Conservation (phyloP, 2,888 invertebrate species). For the Cheilosia vernalis region DNA sequence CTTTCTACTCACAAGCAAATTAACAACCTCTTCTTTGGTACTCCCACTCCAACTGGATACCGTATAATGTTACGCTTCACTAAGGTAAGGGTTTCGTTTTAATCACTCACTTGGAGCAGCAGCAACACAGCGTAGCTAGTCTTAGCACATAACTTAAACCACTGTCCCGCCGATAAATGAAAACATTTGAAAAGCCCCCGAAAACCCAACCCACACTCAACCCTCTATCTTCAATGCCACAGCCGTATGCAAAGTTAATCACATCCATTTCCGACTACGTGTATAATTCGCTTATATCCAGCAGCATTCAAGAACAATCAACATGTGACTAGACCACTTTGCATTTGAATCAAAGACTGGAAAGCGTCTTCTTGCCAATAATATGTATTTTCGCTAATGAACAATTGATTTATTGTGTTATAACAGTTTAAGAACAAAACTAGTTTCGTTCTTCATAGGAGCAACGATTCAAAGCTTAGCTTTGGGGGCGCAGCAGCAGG, state of each 20-base stretch:
- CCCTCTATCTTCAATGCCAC: slow-evolving; percentile 49
- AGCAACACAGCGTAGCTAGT: slow-evolving; percentile 22
- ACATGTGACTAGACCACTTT: slow-evolving; percentile 27
- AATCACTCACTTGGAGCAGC: slow-evolving; percentile 40
- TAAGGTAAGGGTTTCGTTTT: slow-evolving; percentile 46
- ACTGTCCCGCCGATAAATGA: slow-evolving; percentile 36
- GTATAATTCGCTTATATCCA: neutral
- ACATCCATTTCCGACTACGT: slow-evolving; percentile 55
- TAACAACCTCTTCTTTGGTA: neutral
- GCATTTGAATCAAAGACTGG: slow-evolving; percentile 1
- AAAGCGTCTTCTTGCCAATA: neutral
- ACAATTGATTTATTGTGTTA: slow-evolving; percentile 12
- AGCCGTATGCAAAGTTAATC: slow-evolving; percentile 30
- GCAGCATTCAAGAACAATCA: slow-evolving; percentile 36
- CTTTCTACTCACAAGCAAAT: too few relatives aligned
- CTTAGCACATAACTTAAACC: slow-evolving; percentile 35
- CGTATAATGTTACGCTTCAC: slow-evolving; percentile 41
- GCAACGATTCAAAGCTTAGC: neutral
- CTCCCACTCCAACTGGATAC: neutral
- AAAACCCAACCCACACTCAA: slow-evolving; percentile 30
- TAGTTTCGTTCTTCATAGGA: neutral
- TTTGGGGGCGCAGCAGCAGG: neutral
- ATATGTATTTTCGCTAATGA: slow-evolving; percentile 21
- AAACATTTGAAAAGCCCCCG: slow-evolving; percentile 13
- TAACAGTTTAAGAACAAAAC: slow-evolving; percentile 12